Evolutionary conservation across 2,888 invertebrate genomes (phyloP).

Genomic region (Philereme vetulata): DNA sequence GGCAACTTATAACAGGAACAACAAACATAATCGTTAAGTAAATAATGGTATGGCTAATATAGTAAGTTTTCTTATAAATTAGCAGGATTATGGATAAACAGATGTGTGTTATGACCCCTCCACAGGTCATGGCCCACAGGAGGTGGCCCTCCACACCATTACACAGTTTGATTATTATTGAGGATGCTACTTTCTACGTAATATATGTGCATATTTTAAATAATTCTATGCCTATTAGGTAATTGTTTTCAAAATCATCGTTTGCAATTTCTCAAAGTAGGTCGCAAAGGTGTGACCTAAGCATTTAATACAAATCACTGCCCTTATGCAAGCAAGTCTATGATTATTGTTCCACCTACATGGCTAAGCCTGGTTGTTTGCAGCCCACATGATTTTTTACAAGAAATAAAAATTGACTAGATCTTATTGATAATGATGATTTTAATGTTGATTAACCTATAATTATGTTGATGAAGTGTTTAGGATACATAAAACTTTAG

Average conservation of each 20-base stretch:
- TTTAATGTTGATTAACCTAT: constrained; percentile 28
- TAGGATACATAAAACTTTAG: not conserved
- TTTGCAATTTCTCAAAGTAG: constrained; percentile 16
- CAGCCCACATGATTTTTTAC: constrained; percentile 42
- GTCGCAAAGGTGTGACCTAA: constrained; percentile 22
- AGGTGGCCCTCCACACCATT: no score
- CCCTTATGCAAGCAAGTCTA: constrained; percentile 49
- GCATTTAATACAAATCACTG: constrained; percentile 30
- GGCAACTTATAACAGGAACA: no score
- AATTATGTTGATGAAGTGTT: constrained; percentile 21
- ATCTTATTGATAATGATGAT: constrained; percentile 37
- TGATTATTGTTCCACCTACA: constrained; percentile 64
- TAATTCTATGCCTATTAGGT: no score
- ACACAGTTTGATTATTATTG: no score
- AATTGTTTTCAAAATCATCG: not conserved
- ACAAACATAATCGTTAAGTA: no score
- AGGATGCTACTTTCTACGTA: no score
- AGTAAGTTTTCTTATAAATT: no score
- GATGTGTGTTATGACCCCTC: no score
- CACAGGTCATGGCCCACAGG: no score
- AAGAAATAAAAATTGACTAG: constrained; percentile 43
- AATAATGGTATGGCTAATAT: no score
- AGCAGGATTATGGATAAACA: no score
- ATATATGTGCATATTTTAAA: no score
- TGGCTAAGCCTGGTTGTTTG: constrained; percentile 44